Evolutionary conservation across 2,888 invertebrate species (phyloP).

Genomic region (Griposia aprilina): DNA sequence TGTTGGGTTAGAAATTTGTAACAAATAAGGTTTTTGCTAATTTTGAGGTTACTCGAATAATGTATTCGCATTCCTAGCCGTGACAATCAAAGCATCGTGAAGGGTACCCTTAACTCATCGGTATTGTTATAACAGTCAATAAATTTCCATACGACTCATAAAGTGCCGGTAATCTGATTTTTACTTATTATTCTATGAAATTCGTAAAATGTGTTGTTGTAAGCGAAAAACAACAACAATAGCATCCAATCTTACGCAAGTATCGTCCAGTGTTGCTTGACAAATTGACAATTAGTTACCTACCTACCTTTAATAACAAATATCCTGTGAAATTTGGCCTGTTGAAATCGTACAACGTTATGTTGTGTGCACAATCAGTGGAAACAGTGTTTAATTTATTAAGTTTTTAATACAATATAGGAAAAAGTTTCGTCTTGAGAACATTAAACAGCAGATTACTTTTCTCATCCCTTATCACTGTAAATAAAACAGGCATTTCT

Average conservation of each 20-base stretch:
- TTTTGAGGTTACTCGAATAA: constrained; percentile 53
- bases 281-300: constrained; percentile 13
- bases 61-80: constrained; percentile 16
- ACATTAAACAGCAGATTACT: neutral
- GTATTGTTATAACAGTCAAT: constrained; percentile 20
- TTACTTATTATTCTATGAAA: neutral
- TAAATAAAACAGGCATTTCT: neutral
- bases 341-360: neutral
- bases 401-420: neutral
- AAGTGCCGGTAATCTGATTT: constrained; percentile 4
- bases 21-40: neutral
- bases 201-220: neutral
- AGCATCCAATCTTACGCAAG: neutral
- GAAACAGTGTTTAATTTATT: neutral
- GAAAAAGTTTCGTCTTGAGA: neutral
- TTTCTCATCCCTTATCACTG: neutral
- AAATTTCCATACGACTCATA: constrained; percentile 1
- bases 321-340: neutral
- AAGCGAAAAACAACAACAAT: constrained; percentile 7
- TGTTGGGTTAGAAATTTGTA: constrained; percentile 18
- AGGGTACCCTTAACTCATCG: constrained; percentile 18
- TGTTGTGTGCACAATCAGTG: neutral
- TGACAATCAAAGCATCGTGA: constrained; percentile 10
- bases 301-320: neutral
- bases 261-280: neutral